Percentiles rank a stretch among this genome's conserved stretches.
Conservation (phyloP, 2,797 vertebrate genomes). For the Gymnocypris eckloni region DNA sequence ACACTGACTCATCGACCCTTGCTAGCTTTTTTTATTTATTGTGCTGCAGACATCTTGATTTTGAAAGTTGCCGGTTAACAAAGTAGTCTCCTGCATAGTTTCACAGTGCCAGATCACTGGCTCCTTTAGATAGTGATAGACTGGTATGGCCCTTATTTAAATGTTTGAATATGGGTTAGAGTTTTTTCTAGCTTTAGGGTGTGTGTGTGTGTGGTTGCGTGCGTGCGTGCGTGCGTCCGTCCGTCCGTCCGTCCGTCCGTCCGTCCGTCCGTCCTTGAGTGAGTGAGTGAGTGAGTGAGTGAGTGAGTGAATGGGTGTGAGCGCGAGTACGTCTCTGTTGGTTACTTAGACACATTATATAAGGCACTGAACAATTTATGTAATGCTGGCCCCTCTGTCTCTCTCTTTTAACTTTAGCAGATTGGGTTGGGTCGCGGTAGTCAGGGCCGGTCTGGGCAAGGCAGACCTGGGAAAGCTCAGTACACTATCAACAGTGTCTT, state of each 20-base stretch:
- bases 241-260: background rate
- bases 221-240: background rate
- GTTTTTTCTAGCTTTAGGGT: slow-evolving; percentile 29
- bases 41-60: slow-evolving; percentile 47
- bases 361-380: slow-evolving; percentile 56
- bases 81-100: slow-evolving; percentile 42
- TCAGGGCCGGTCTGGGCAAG: slow-evolving; percentile 31
- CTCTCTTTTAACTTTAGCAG: slow-evolving; percentile 48
- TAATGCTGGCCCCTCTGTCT: slow-evolving; percentile 49
- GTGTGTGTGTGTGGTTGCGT: slow-evolving; percentile 25
- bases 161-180: slow-evolving; percentile 33
- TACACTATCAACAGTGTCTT: slow-evolving; percentile 56
- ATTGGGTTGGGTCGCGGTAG: slow-evolving; percentile 48
- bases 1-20: slow-evolving; percentile 60
- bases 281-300: background rate
- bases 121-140: slow-evolving; percentile 4
- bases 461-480: slow-evolving; percentile 46
- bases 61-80: slow-evolving; percentile 39
- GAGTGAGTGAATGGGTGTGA: slow-evolving; percentile 37
- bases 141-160: background rate
- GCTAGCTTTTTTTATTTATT: slow-evolving; percentile 38
- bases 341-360: slow-evolving; percentile 62
- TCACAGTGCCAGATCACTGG: slow-evolving; percentile 8
- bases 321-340: slow-evolving; percentile 42
- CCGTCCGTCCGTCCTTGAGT: background rate